Percentiles rank a stretch among this genome's conserved stretches.
These are phyloP conservation scores for Pseudoips prasinana DNA, from an alignment of 2,888 invertebrate genomes.

Conservation along the genomic window DNA sequence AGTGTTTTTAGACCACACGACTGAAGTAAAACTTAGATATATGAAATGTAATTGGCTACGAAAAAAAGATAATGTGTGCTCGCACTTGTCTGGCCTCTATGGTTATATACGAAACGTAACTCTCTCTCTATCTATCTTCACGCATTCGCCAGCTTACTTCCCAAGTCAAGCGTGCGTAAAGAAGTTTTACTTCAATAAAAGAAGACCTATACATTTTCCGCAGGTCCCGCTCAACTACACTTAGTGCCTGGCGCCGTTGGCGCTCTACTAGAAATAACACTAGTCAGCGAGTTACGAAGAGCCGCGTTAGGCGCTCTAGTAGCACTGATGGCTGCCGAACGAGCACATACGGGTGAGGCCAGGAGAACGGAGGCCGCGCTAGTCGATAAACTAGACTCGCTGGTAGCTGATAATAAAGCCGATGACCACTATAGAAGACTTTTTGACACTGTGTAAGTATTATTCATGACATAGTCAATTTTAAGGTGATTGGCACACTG, in stretches of 20 bases:
- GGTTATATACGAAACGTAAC: no score
- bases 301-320: slow-evolving; percentile 96
- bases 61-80: no score
- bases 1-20: no score
- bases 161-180: no score
- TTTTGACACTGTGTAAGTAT: slow-evolving; percentile 97
- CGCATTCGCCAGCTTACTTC: no score
- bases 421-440: slow-evolving; percentile 95
- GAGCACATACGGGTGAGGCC: slow-evolving; percentile 91
- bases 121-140: no score
- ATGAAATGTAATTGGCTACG: no score
- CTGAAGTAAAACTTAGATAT: no score
- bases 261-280: slow-evolving; percentile 95
- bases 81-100: no score
- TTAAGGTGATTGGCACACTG: no score
- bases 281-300: slow-evolving; percentile 94
- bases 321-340: slow-evolving; percentile 97
- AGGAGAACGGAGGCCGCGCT: slow-evolving; percentile 95
- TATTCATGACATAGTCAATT: background rate
- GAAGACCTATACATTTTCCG: no score
- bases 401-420: slow-evolving; percentile 96
- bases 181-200: no score
- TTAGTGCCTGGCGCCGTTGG: slow-evolving; percentile 97
- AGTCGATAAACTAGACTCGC: slow-evolving; percentile 95
- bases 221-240: slow-evolving; percentile 91